Conservation (phyloP, 30 jellyfish, hydroid and myxozoan genomes). For the Euphysa ruthae region DNA sequence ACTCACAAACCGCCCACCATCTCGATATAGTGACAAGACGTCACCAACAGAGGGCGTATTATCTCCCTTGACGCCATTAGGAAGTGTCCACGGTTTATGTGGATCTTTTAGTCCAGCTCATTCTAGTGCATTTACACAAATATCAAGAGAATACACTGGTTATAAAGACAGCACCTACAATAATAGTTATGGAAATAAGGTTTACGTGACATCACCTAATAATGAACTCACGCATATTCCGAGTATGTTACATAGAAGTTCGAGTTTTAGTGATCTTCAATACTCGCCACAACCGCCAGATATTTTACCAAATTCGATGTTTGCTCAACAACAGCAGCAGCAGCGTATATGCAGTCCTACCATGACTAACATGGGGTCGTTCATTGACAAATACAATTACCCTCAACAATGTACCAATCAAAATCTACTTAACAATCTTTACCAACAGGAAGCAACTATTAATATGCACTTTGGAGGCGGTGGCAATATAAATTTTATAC, state of each 20-base stretch:
- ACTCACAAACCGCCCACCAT: slow-evolving; percentile 58
- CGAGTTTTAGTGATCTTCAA: slow-evolving; percentile 20
- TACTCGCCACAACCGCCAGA: slow-evolving; percentile 82
- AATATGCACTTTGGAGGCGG: slow-evolving; percentile 48
- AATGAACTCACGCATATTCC: slow-evolving; percentile 60
- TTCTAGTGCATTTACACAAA: slow-evolving; percentile 75
- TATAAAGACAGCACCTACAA: slow-evolving; percentile 13
- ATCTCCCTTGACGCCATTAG: slow-evolving; percentile 94
- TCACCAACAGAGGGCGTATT: slow-evolving; percentile 93
- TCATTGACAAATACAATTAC: slow-evolving; percentile 46
- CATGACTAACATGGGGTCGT: slow-evolving; percentile 32
- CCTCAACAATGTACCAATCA: slow-evolving; percentile 51
- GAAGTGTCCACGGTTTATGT: slow-evolving; percentile 73
- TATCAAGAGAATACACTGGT: slow-evolving; percentile 19
- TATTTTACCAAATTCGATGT: slow-evolving; percentile 78
- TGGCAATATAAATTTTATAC: slow-evolving; percentile 36
- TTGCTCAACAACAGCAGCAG: slow-evolving; percentile 53
- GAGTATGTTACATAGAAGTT: slow-evolving; percentile 27
- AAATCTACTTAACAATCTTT: slow-evolving; percentile 49
- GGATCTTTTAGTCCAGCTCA: slow-evolving; percentile 61
- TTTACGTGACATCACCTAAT: slow-evolving; percentile 51
- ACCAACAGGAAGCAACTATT: slow-evolving; percentile 67
- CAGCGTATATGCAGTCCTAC: slow-evolving; percentile 84
- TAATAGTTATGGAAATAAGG: slow-evolving; percentile 24
- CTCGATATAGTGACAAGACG: slow-evolving; percentile 73